phyloP scores from a whole-genome alignment of 2,888 invertebrate species.

The Acronicta alni region DNA sequence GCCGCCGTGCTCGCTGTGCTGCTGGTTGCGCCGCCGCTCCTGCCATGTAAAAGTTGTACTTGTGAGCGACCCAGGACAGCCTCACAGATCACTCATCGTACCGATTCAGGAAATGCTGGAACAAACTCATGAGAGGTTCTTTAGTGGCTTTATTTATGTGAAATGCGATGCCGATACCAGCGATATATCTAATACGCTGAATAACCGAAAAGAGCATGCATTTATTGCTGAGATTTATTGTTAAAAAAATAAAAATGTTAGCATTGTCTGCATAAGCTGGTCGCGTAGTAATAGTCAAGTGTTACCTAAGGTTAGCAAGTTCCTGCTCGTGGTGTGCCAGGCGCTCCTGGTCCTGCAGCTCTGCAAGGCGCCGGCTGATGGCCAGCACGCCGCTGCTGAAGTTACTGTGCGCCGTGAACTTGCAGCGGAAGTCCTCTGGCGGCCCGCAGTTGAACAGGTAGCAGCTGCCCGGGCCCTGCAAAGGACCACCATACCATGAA shows the following conservation, averaged over 20 bases:
- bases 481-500: neutral
- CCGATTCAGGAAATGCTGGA: too few relatives aligned
- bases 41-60: constrained; percentile 13
- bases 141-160: too few relatives aligned
- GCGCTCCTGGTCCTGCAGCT: constrained; percentile 92
- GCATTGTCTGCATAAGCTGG: too few relatives aligned
- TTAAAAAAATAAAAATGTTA: too few relatives aligned
- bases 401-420: constrained; percentile 96
- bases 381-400: constrained; percentile 96
- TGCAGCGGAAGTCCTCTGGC: constrained; percentile 96
- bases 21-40: constrained; percentile 61
- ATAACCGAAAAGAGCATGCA: too few relatives aligned
- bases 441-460: constrained; percentile 97
- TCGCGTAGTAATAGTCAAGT: neutral
- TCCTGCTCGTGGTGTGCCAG: constrained; percentile 93
- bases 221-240: too few relatives aligned
- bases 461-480: constrained; percentile 95
- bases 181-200: too few relatives aligned
- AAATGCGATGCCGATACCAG: too few relatives aligned
- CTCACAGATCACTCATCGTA: too few relatives aligned
- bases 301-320: constrained; percentile 91
- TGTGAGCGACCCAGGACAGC: too few relatives aligned
- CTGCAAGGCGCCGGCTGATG: constrained; percentile 90
- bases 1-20: constrained; percentile 58
- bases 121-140: too few relatives aligned